These are phyloP conservation scores for Leistus spinibarbis DNA, from an alignment of 2,888 invertebrate genomes.

Conservation along the genomic window DNA sequence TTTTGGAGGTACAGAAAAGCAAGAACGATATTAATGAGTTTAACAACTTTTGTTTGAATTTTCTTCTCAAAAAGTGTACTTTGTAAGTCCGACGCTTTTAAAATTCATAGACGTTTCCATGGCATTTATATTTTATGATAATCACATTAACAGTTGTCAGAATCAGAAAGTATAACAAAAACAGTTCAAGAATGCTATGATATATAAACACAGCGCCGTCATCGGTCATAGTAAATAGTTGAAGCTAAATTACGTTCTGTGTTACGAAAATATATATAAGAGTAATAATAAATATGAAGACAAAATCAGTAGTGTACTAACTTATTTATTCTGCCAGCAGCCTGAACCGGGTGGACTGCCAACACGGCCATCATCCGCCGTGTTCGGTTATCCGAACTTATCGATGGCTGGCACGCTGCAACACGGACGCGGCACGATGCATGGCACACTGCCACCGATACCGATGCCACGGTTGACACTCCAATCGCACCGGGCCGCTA, in stretches of 20 bases:
- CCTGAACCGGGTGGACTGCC: conserved; percentile 72
- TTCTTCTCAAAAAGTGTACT: too few species aligned
- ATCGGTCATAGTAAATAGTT: too few species aligned
- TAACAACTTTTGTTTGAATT: too few species aligned
- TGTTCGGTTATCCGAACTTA: conserved; percentile 78
- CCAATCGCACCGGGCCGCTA: conserved; percentile 55
- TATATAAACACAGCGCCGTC: too few species aligned
- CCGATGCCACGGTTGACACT: conserved; percentile 70
- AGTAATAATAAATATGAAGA: background rate
- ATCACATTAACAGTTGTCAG: too few species aligned
- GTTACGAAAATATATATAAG: background rate
- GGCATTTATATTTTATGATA: too few species aligned
- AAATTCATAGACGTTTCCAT: too few species aligned
- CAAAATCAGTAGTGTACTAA: conserved; percentile 6
- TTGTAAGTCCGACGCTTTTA: too few species aligned
- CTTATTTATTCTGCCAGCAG: conserved; percentile 57
- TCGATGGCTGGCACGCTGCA: conserved; percentile 60
- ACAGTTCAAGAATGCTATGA: background rate
- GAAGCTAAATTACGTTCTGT: background rate
- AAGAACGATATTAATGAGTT: too few species aligned
- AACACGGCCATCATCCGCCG: conserved; percentile 81
- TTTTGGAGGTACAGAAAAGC: too few species aligned
- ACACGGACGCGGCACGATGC: conserved; percentile 54
- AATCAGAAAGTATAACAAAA: too few species aligned
- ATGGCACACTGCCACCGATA: conserved; percentile 69